These are phyloP conservation scores for Drosophila kanapiae DNA, from an alignment of 1,140 invertebrate genomes.

Conservation along the genomic window DNA sequence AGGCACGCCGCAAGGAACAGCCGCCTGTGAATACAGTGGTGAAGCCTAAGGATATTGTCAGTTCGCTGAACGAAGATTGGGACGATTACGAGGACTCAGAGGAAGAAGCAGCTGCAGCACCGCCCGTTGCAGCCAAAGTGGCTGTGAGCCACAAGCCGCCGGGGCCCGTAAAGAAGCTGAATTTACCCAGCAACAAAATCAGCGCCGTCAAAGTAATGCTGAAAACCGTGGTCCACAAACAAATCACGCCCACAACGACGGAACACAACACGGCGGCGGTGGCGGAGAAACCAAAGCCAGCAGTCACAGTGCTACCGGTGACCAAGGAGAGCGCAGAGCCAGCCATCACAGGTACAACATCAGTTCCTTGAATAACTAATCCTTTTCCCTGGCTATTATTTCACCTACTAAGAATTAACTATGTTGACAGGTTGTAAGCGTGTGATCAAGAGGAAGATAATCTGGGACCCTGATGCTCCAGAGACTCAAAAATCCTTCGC, in stretches of 20 bases:
- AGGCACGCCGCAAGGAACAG: constrained; percentile 64
- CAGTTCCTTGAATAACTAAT: neutral
- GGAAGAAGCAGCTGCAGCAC: constrained; percentile 6
- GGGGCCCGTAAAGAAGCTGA: constrained; percentile 23
- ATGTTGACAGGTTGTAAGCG: constrained; percentile 83
- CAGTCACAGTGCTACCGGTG: neutral
- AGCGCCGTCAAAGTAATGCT: constrained; percentile 48
- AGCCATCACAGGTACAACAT: constrained; percentile 29
- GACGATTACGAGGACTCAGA: constrained; percentile 69
- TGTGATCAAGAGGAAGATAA: constrained; percentile 89
- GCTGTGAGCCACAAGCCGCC: constrained; percentile 15
- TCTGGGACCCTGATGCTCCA: constrained; percentile 89
- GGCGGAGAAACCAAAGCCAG: constrained; percentile 1
- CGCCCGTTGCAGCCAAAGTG: constrained; percentile 8
- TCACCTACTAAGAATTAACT: neutral
- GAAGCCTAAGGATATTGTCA: constrained; percentile 61
- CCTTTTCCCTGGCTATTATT: neutral
- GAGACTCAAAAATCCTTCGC: constrained; percentile 85
- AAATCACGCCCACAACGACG: constrained; percentile 3
- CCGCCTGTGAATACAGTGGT: constrained; percentile 15
- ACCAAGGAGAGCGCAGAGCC: constrained; percentile 16
- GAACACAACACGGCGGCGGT: constrained; percentile 5
- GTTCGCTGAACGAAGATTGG: constrained; percentile 76
- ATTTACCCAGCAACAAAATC: constrained; percentile 2
- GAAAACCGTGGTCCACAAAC: constrained; percentile 36